These are phyloP conservation scores for Xestia rhomboidea DNA, from an alignment of 2,888 invertebrate genomes.

Conservation along the genomic window DNA sequence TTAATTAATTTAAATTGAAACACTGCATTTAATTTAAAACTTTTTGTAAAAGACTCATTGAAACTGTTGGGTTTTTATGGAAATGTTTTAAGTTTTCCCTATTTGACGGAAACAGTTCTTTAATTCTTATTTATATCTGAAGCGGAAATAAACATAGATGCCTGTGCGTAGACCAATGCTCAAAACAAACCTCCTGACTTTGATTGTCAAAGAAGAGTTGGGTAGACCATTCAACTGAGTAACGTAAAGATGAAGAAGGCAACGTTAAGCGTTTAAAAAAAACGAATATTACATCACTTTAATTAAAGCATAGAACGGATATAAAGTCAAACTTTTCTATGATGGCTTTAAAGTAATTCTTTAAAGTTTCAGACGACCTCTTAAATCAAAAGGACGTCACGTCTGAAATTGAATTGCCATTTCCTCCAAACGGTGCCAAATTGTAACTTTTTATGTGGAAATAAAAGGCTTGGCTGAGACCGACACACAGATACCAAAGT, in stretches of 20 bases:
- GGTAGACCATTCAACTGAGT: neutral
- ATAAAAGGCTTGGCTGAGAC: slow-evolving; percentile 25
- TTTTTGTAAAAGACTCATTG: neutral
- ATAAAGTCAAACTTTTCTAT: slow-evolving; percentile 10
- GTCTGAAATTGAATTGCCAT: slow-evolving; percentile 42
- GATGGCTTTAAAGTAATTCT: slow-evolving; percentile 18
- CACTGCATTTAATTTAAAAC: slow-evolving; percentile 16
- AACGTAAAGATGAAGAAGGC: neutral
- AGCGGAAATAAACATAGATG: neutral
- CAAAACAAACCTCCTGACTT: neutral
- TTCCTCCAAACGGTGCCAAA: slow-evolving; percentile 34
- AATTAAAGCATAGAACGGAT: neutral
- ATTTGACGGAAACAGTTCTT: neutral
- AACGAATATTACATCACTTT: neutral
- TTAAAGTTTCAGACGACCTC: slow-evolving; percentile 27
- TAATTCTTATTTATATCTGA: neutral
- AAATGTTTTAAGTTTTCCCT: neutral
- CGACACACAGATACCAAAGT: slow-evolving; percentile 7
- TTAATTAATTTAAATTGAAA: slow-evolving; percentile 31
- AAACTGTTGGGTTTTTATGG: neutral
- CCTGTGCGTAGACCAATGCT: neutral
- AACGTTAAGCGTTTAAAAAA: neutral
- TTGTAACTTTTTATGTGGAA: slow-evolving; percentile 35
- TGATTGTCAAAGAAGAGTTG: neutral
- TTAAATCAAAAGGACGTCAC: slow-evolving; percentile 49